Evolutionary conservation across 2,113 vertebrate genomes (phyloP), one percentile per base, ranked within the genome.

Genomic region (Phainopepla nitens): DNA sequence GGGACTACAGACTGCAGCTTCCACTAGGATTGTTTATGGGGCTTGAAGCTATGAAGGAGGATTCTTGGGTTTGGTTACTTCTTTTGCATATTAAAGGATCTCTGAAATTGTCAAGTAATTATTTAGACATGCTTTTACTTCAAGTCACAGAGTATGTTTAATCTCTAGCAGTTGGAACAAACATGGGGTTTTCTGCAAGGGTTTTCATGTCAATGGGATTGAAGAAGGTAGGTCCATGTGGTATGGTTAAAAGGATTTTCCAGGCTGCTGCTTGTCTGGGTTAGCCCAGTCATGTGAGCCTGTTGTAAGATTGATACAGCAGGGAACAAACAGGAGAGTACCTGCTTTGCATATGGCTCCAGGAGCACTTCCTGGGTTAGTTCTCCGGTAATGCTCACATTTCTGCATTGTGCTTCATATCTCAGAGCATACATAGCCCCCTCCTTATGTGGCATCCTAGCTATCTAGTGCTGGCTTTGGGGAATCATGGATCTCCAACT

Each of bases 391-490:
- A 9, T 73, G 51, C 21, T 87, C 42, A 35, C 10, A 11, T 29
- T 62, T 82, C 36, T 68, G 41, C 27, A 4, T 69, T 91, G 19
- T 47, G 65, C n/a, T 53, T n/a, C 12, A 5, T 82, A 44, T 71
- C 28, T 28, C 3, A 1, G 28, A 57, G 7, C 45, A 51, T 42
- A 4, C 19, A 8, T 65, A 31, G 6, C 0, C 27, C 13, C 7
- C 25, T 86, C 22, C 22, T 58, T n/a, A 9, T 8, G 12, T 16
- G 42, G 39, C 58, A 66, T 42, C 20, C 14, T 56, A 24, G 36
- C 42, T 73, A 6, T 49, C 23, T 65, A 4, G 8, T 42, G 27
- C 76, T 81, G 60, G 13, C 29, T 72, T 83, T 3, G 7, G 47
- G 33, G 44, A 81, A 47, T 66, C 15, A 6, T 28, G 49, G 17